Conservation (phyloP, 2,797 vertebrate species). For the Chelmon rostratus region DNA sequence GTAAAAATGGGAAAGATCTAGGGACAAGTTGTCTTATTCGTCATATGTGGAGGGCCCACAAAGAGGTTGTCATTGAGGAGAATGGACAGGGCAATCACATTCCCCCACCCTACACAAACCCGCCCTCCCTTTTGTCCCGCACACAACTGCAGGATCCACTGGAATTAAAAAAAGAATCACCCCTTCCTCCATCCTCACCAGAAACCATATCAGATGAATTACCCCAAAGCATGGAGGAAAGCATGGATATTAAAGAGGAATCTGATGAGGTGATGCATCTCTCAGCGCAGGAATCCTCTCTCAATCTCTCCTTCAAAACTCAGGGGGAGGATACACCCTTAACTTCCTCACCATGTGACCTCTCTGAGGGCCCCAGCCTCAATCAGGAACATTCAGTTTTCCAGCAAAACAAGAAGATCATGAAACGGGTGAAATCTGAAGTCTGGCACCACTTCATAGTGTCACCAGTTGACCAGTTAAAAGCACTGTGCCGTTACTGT, state of each 20-base stretch:
- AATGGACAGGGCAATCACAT: conserved; percentile 92
- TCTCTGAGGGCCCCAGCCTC: conserved; percentile 79
- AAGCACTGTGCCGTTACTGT: conserved; percentile 96
- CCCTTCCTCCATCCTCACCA: conserved; percentile 87
- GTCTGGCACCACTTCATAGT: conserved; percentile 98
- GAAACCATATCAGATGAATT: conserved; percentile 89
- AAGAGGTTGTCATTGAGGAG: conserved; percentile 95
- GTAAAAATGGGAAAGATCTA: conserved; percentile 98
- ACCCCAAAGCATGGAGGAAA: conserved; percentile 79
- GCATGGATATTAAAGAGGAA: conserved; percentile 83
- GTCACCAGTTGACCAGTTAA: conserved; percentile 93
- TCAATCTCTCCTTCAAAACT: conserved; percentile 87
- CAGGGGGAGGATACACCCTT: conserved; percentile 84
- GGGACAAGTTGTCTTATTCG: conserved; percentile 98
- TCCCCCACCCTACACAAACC: conserved; percentile 91
- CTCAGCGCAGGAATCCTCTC: conserved; percentile 84
- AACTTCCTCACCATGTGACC: conserved; percentile 87
- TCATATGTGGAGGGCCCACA: conserved; percentile 98
- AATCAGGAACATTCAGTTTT: conserved; percentile 88
- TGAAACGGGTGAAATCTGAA: conserved; percentile 96
- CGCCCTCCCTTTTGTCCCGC: conserved; percentile 91
- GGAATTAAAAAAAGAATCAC: conserved; percentile 86
- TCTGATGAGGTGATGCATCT: conserved; percentile 84
- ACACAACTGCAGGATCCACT: conserved; percentile 85
- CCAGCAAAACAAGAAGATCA: conserved; percentile 96